Evolutionary conservation across 2,888 invertebrate genomes (phyloP), one percentile per base, ranked within the genome.

Genomic region (Lasioglossum vierecki): DNA sequence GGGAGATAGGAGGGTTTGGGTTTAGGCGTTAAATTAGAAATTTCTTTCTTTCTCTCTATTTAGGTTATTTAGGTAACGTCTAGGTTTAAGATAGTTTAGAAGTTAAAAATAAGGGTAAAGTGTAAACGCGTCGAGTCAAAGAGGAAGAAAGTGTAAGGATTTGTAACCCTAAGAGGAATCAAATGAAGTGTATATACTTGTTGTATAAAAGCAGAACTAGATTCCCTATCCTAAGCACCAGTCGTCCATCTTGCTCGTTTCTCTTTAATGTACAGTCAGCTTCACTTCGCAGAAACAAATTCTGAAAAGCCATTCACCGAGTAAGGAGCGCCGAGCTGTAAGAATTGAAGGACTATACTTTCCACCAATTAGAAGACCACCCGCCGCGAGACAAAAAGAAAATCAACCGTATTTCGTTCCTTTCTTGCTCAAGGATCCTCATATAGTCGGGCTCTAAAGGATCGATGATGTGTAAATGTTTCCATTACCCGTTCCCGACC

Each of bases 391-490:
- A 66, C 35, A 1, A 35, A 35, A 35, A 35, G 35, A 35, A 63
- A 66, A 35, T 35, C 39, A 41, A 70, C 1, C 9, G 22, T 30
- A 15, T 30, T 63, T 63, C 39, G 22, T n/a, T 41, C 41, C n/a
- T 41, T 41, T 11, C 11, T 41, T n/a, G 39, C 11, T 39, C 22
- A 39, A 68, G n/a, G 68, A n/a, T 22, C 68, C 68, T 39, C 68
- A 30, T 53, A 66, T 30, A 35, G 18, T 18, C 30, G 13, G 30
- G 66, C 11, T 22, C 18, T 70, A 41, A 35, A 41, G 39, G 68
- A 70, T 70, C 68, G 68, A 70, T 13, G 68, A 70, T 41, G 68
- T 70, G 39, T 41, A 41, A 41, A 70, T 41, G 68, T 53, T 74
- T 74, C 74, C 46, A 74, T 35, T 46, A 39, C n/a, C n/a, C n/a